phyloP scores from a whole-genome alignment of 2,888 invertebrate species.

The Tachina fera region DNA sequence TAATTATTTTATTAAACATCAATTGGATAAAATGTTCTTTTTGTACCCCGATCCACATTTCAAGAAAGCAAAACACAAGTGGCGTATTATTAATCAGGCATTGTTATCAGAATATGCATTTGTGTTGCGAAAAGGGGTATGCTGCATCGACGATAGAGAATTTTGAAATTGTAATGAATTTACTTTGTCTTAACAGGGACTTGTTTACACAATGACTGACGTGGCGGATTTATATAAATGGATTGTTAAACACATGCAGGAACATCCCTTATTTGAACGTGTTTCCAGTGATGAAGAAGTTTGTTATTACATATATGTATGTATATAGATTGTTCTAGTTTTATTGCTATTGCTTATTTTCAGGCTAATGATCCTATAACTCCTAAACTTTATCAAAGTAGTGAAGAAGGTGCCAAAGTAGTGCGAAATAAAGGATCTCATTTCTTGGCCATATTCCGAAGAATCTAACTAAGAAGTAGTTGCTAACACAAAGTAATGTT shows the following conservation, averaged over 20 bases:
- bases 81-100: conserved; percentile 98
- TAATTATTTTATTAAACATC: conserved; percentile 97
- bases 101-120: conserved; percentile 98
- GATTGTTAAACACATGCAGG: conserved; percentile 96
- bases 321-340: conserved; percentile 1
- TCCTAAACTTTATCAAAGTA: conserved; percentile 94
- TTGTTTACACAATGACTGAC: conserved; percentile 98
- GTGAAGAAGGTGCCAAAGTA: conserved; percentile 99
- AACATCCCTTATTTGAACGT: conserved; percentile 94
- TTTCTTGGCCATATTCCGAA: conserved; percentile 94
- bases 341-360: conserved; percentile 29
- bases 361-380: conserved; percentile 92
- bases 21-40: conserved; percentile 98
- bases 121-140: conserved; percentile 91
- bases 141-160: conserved; percentile 63
- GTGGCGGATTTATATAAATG: conserved; percentile 98
- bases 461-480: conserved; percentile 82
- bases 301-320: conserved; percentile 75
- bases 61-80: conserved; percentile 99
- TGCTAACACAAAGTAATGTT: neutral
- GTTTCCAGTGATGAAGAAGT: conserved; percentile 91
- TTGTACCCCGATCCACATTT: conserved; percentile 99
- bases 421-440: conserved; percentile 97
- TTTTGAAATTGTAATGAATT: neutral
- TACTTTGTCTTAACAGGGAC: conserved; percentile 85